Base-by-base conservation (phyloP, 2,888 invertebrate genomes). In the Galerucella pusilla region DNA sequence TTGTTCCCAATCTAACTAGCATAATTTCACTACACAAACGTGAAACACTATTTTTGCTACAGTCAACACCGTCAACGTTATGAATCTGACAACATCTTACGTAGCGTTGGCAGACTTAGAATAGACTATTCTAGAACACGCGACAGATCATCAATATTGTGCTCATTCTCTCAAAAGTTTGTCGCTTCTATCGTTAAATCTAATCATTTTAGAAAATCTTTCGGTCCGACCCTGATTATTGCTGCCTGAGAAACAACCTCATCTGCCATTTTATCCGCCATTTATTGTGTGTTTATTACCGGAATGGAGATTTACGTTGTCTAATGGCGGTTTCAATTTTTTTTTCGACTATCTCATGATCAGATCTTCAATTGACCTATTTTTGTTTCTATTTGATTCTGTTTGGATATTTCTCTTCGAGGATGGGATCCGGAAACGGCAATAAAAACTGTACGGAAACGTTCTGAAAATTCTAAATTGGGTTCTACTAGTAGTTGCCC, bases 261-360 rank as follows among this genome's bases (percentile, higher is more conserved):
- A 68, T 77, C 61, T 46, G 60, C 45, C 69, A 35, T 69, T 49
- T 61, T 14, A 16, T 70, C 45, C 64, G 25, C 63, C 60, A 63
- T 78, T 75, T 78, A 75, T 64, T 74, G 73, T 67, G 77, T 77
- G 77, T 77, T 77, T 78, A 77, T 77, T 77, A 75, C 77, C 45
- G 45, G 61, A 73, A 72, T 67, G 75, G 67, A 77, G 78, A 77
- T 78, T 77, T 75, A 76, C 76, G 76, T 71, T 73, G 73, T 71
- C 73, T 73, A 75, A 75, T 71, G 73, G 25, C 71, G 71, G 68
- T 59, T 70, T 65, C 72, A 73, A 74, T 74, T 71, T 78, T 71
- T 78, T 74, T 77, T 70, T 25, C 57, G 35, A 42, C 59, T 57
- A 66, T 61, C 74, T 69, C 70, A 9, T 67, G 70, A 74, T 70